Conservation (phyloP, 2,113 vertebrate genomes). For the Microtus oregoni region DNA sequence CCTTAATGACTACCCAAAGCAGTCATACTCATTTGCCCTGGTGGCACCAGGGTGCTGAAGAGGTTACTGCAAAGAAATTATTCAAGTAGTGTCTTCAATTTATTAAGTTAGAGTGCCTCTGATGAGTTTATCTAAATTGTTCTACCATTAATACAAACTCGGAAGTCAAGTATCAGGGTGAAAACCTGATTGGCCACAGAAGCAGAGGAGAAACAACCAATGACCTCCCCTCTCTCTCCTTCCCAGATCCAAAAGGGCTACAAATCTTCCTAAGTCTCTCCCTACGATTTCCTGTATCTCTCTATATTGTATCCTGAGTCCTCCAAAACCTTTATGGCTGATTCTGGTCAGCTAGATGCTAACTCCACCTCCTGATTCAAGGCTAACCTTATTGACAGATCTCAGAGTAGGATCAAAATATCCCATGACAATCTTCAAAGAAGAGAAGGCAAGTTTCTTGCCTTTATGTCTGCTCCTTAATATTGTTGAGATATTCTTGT, state of each 20-base stretch:
- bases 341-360: not conserved
- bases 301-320: not conserved
- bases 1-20: not conserved
- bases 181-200: not conserved
- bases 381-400: not conserved
- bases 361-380: not conserved
- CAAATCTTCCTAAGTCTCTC: not conserved
- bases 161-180: not conserved
- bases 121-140: not conserved
- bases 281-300: not conserved
- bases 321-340: not conserved
- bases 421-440: not conserved
- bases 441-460: not conserved
- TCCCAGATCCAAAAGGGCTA: not conserved
- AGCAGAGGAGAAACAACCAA: not conserved
- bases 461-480: not conserved
- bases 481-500: not conserved
- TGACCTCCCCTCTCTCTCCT: not conserved
- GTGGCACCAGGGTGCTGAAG: not conserved
- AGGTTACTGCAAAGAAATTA: slow-evolving; percentile 34
- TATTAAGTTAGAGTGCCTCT: not conserved
- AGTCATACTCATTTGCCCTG: not conserved
- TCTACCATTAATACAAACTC: not conserved
- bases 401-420: not conserved
- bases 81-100: not conserved